Evolutionary conservation across 2,888 invertebrate species (phyloP), one percentile per base, ranked within the genome.

Genomic region (Dicranocentrus wangi): DNA sequence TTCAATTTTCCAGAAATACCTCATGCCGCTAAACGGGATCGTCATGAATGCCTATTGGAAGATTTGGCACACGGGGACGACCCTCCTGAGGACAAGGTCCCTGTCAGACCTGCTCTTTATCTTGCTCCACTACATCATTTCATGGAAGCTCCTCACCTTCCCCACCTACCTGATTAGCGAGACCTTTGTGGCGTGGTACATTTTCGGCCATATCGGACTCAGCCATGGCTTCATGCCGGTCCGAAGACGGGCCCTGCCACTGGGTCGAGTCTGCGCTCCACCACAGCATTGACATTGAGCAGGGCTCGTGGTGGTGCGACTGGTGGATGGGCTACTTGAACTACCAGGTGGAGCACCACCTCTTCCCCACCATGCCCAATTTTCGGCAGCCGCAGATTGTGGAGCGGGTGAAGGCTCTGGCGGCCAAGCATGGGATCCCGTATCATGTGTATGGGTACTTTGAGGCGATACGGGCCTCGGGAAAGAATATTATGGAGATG

Each of bases 341-440:
- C n/a, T n/a, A n/a, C n/a, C n/a, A n/a, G n/a, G n/a, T n/a, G n/a
- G n/a, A n/a, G n/a, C n/a, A n/a, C n/a, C 84, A 84, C 27, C 21
- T 82, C 3, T 84, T 82, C 39, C 86, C 86, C n/a, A 86, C 86
- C 0, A 86, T 86, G 86, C 86, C 86, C 2, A 85, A 86, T 28
- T 86, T 84, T 75, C 51, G 85, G 42, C 85, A 86, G 39, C 82
- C 77, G 0, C 76, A 73, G 8, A 85, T 86, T 28, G 47, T 79
- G 2, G 80, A 81, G n/a, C 61, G 85, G 1, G 86, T 86, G 1
- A 81, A 51, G 23, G 82, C 81, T 1, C 43, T 86, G 13, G 86
- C 86, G 0, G 73, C 55, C n/a, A 85, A 83, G 47, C 85, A 86
- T 60, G 61, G 70, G 10, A 82, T 86, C 53, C 85, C 84, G 0